These are phyloP conservation scores for Aphelenchoides besseyi DNA, from an alignment of 1,140 invertebrate species.

Conservation along the genomic window DNA sequence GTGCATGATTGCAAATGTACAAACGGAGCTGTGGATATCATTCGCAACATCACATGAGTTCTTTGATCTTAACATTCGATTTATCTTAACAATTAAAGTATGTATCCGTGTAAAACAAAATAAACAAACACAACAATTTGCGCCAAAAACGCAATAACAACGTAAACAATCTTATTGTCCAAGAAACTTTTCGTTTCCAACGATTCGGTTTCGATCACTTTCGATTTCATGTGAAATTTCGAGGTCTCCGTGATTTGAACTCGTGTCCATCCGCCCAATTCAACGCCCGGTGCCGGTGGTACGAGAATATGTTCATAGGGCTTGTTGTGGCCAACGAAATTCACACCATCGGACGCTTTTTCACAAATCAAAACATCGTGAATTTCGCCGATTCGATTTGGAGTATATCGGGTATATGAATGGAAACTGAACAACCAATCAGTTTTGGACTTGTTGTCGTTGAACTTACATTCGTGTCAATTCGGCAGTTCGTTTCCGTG, in stretches of 20 bases:
- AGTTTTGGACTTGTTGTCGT: too few species aligned
- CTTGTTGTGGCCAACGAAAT: slow-evolving; percentile 91
- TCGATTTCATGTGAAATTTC: slow-evolving; percentile 55
- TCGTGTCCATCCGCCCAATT: slow-evolving; percentile 41
- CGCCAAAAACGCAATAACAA: neutral
- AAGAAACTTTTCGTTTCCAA: neutral
- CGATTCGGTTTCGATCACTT: slow-evolving; percentile 9
- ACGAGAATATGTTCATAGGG: slow-evolving; percentile 78
- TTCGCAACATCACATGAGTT: neutral
- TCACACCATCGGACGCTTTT: slow-evolving; percentile 80
- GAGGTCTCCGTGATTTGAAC: slow-evolving; percentile 52
- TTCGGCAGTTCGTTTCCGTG: slow-evolving; percentile 82
- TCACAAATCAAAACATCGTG: slow-evolving; percentile 87
- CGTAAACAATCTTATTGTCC: neutral
- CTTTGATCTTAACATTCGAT: neutral
- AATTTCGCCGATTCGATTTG: slow-evolving; percentile 72
- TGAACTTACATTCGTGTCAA: slow-evolving; percentile 82
- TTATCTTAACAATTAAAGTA: neutral
- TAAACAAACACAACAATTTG: slow-evolving; percentile 6
- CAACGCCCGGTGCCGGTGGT: slow-evolving; percentile 22
- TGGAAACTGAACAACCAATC: too few species aligned
- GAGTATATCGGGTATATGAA: slow-evolving; percentile 78
- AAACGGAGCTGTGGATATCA: slow-evolving; percentile 3
- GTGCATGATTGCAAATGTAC: neutral
- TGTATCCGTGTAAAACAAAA: neutral